These are phyloP conservation scores for Melieria picta DNA, from an alignment of 2,888 invertebrate genomes.

Conservation along the genomic window DNA sequence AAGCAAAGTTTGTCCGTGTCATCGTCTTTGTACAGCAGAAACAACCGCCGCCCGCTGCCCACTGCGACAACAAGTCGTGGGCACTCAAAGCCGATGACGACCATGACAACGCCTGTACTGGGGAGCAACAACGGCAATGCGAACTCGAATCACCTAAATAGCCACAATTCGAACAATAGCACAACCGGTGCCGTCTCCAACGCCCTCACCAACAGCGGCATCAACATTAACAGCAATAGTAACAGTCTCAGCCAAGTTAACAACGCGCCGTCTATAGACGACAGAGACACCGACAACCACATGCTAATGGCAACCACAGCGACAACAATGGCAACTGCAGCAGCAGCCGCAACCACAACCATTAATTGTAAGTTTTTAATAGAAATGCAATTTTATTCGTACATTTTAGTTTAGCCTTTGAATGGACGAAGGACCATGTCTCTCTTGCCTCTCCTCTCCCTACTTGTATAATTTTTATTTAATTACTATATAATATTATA, in stretches of 20 bases:
- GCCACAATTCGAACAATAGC: not conserved
- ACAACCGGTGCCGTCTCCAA: constrained; percentile 14
- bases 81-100: constrained; percentile 42
- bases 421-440: no score
- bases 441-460: no score
- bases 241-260: constrained; percentile 39
- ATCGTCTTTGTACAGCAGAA: constrained; percentile 40
- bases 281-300: constrained; percentile 41
- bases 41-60: constrained; percentile 43
- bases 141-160: no score
- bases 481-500: constrained; percentile 33
- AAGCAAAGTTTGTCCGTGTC: constrained; percentile 34
- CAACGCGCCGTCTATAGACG: constrained; percentile 37
- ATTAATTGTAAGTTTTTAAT: constrained; percentile 65
- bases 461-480: constrained; percentile 31
- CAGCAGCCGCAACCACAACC: constrained; percentile 56
- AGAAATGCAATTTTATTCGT: constrained; percentile 37
- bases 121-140: no score
- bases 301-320: constrained; percentile 39
- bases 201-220: constrained; percentile 34
- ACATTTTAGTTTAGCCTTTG: constrained; percentile 15
- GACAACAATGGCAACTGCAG: constrained; percentile 44
- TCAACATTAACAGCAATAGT: constrained; percentile 41
- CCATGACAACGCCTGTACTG: no score
- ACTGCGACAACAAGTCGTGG: constrained; percentile 56